phyloP scores from a whole-genome alignment of 2,888 invertebrate species.

The Sarcophaga variegata region DNA sequence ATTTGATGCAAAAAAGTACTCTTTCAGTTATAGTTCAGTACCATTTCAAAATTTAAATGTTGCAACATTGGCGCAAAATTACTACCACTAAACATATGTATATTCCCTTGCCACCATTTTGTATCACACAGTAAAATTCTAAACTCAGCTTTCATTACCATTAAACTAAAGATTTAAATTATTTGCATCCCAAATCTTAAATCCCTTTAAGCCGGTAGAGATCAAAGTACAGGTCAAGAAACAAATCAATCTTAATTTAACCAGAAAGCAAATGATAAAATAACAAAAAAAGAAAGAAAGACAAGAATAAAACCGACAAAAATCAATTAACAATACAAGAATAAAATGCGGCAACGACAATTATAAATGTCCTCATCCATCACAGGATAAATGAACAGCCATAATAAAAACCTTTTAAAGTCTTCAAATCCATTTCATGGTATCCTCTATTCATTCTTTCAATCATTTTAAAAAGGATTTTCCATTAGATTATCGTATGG shows the following conservation, averaged over 20 bases:
- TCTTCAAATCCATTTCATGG: constrained; percentile 32
- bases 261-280: no score
- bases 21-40: no score
- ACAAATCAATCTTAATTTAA: constrained; percentile 39
- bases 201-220: constrained; percentile 9
- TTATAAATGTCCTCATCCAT: constrained; percentile 51
- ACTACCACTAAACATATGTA: no score
- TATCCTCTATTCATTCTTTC: neutral
- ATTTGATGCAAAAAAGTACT: no score
- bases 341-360: constrained; percentile 27
- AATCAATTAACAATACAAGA: constrained; percentile 44
- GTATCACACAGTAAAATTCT: no score
- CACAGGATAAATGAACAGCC: constrained; percentile 40
- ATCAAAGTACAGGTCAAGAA: constrained; percentile 36
- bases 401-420: constrained; percentile 12
- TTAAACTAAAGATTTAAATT: no score
- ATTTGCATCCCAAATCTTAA: no score
- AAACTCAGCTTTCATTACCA: no score
- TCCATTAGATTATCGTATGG: neutral
- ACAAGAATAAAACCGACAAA: neutral
- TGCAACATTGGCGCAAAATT: no score
- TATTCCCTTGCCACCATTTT: no score
- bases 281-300: no score
- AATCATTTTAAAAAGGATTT: neutral
- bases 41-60: no score